phyloP scores from a whole-genome alignment of 2,888 invertebrate species.

The Biston betularia region DNA sequence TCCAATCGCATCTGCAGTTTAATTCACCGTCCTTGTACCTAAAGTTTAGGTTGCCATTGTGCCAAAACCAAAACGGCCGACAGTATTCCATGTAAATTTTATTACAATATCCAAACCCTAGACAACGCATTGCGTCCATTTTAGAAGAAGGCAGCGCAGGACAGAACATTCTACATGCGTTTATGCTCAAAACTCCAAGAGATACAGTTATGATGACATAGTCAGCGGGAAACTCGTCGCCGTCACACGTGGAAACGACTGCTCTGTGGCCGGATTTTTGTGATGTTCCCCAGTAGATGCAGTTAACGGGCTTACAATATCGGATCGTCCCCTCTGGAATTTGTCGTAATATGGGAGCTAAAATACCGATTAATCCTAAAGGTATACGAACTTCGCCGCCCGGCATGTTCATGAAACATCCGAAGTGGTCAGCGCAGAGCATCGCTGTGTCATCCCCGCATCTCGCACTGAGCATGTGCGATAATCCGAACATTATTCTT shows the following conservation, averaged over 20 bases:
- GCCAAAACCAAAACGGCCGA: constrained; percentile 90
- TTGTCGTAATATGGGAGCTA: constrained; percentile 88
- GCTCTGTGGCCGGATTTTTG: constrained; percentile 79
- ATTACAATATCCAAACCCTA: constrained; percentile 91
- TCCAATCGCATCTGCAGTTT: constrained; percentile 88
- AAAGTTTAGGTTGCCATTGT: constrained; percentile 88
- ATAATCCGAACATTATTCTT: constrained; percentile 88
- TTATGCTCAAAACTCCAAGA: constrained; percentile 90
- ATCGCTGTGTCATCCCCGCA: constrained; percentile 88
- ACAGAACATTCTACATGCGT: constrained; percentile 88
- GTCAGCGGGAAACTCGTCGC: constrained; percentile 90
- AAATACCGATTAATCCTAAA: constrained; percentile 87
- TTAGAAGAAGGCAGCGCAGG: constrained; percentile 90
- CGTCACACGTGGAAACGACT: constrained; percentile 88
- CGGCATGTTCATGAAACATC: constrained; percentile 85
- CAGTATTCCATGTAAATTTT: constrained; percentile 92
- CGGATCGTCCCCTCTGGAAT: constrained; percentile 87
- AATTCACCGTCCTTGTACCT: constrained; percentile 86
- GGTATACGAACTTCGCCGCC: constrained; percentile 87
- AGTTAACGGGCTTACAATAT: constrained; percentile 90
- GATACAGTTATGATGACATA: constrained; percentile 93
- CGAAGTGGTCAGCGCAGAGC: constrained; percentile 72
- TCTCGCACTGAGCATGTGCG: constrained; percentile 87
- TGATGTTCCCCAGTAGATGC: constrained; percentile 89
- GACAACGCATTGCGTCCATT: constrained; percentile 88